These are phyloP conservation scores for Macrotrachela quadricornifera DNA, from an alignment of 1,140 invertebrate genomes.

Conservation along the genomic window DNA sequence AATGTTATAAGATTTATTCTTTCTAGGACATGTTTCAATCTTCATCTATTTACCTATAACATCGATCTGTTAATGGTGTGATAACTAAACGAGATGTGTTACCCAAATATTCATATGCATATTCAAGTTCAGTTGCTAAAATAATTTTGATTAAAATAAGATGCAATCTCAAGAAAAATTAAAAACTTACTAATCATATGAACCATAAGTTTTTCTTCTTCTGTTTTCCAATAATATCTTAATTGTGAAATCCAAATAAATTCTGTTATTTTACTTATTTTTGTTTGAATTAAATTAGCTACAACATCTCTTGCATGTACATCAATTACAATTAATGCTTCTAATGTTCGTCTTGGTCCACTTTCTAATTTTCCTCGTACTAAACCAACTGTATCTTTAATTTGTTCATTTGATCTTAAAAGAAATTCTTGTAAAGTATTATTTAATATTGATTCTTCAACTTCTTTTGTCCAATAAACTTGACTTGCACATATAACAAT, in stretches of 20 bases:
- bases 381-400: constrained; percentile 28
- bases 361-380: constrained; percentile 26
- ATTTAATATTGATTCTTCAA: constrained; percentile 20
- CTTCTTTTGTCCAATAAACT: constrained; percentile 28
- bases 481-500: constrained; percentile 25
- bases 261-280: constrained; percentile 48
- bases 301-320: constrained; percentile 58
- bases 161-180: too few relatives aligned
- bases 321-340: constrained; percentile 31
- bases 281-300: constrained; percentile 42
- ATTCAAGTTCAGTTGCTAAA: constrained; percentile 43
- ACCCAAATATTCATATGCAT: constrained; percentile 44
- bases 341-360: constrained; percentile 26
- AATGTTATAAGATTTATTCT: too few relatives aligned
- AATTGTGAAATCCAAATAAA: constrained; percentile 80
- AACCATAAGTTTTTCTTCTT: constrained; percentile 9
- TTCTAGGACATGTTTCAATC: too few relatives aligned
- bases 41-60: constrained; percentile 14
- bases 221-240: constrained; percentile 77
- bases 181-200: constrained; percentile 16
- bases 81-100: constrained; percentile 26
- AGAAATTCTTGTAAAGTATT: constrained; percentile 25
- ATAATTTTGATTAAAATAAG: too few relatives aligned
- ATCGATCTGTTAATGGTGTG: constrained; percentile 28
- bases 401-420: constrained; percentile 24